Evolutionary conservation across 2,888 invertebrate species (phyloP).

Genomic region (Meghimatium bilineatum): DNA sequence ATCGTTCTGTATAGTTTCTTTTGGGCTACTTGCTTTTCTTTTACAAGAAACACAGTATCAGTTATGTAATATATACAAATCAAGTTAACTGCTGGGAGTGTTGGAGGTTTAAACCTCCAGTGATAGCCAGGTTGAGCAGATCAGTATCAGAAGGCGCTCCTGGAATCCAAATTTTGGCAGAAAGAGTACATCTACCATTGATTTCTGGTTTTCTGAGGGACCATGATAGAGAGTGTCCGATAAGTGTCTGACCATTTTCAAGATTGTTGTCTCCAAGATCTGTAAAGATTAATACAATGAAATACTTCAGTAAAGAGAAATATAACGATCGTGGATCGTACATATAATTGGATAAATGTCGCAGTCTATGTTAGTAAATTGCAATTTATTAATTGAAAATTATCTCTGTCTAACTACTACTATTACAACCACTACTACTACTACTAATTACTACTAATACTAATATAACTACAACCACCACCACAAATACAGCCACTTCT

Average conservation of each 20-base stretch:
- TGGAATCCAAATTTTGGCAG: slow-evolving; percentile 94
- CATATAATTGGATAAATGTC: no score
- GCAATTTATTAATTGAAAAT: no score
- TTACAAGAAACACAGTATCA: background rate
- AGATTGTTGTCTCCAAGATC: slow-evolving; percentile 42
- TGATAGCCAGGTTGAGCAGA: slow-evolving; percentile 59
- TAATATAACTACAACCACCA: no score
- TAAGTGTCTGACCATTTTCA: slow-evolving; percentile 57
- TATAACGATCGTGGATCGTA: no score
- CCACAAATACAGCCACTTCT: no score
- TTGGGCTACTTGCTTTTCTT: no score
- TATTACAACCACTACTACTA: no score
- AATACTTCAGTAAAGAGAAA: no score
- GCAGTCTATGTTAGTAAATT: no score
- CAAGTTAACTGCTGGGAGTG: background rate
- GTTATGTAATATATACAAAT: background rate
- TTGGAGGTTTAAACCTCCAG: background rate
- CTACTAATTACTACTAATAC: no score
- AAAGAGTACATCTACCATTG: slow-evolving; percentile 82
- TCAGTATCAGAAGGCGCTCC: slow-evolving; percentile 64
- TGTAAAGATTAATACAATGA: background rate
- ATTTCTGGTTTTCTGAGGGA: slow-evolving; percentile 81
- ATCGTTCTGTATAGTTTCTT: no score
- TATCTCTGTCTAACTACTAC: no score
- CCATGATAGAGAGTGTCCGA: slow-evolving; percentile 91